phyloP scores from a whole-genome alignment of 2,888 invertebrate genomes.

The Morpho achilles region DNA sequence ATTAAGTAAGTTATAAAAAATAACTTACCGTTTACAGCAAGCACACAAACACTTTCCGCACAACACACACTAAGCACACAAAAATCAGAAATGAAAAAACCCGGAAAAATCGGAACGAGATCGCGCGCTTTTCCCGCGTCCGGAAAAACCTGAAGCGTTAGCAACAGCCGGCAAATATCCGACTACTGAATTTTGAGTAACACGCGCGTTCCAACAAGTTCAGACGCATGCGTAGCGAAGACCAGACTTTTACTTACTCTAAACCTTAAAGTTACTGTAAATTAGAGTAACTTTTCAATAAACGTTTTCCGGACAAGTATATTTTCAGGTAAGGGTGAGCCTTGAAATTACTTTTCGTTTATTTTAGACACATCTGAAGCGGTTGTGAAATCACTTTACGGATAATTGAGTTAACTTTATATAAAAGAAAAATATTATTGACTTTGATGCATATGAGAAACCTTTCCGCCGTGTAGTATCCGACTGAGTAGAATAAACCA shows the following conservation, averaged over 20 bases:
- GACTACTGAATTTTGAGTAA: conserved; percentile 46
- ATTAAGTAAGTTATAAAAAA: not conserved
- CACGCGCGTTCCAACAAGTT: conserved; percentile 46
- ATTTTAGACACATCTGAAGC: conserved; percentile 7
- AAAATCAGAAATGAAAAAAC: conserved; percentile 9
- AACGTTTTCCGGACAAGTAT: conserved; percentile 8
- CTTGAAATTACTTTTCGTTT: conserved; percentile 18
- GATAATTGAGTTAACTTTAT: not conserved
- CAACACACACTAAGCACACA: conserved; percentile 13
- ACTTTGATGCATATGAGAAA: too few species aligned
- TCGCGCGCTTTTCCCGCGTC: conserved; percentile 23
- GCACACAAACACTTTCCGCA: conserved; percentile 5
- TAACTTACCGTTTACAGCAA: conserved; percentile 17
- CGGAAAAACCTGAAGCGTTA: conserved; percentile 15
- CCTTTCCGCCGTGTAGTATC: too few species aligned
- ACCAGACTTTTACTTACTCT: conserved; percentile 34
- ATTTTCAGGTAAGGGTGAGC: conserved; percentile 17
- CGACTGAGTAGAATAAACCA: too few species aligned
- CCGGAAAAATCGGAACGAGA: conserved; percentile 9
- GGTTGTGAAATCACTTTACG: conserved; percentile 7
- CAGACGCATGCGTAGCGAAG: conserved; percentile 49
- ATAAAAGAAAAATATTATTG: not conserved
- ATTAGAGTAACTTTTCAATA: conserved; percentile 1
- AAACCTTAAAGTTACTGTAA: not conserved
- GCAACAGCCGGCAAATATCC: conserved; percentile 34